A percentile compares a stretch with the other conserved stretches of the same genome.
These are phyloP conservation scores for Orgyia antiqua DNA, from an alignment of 2,888 invertebrate species.

Conservation along the genomic window DNA sequence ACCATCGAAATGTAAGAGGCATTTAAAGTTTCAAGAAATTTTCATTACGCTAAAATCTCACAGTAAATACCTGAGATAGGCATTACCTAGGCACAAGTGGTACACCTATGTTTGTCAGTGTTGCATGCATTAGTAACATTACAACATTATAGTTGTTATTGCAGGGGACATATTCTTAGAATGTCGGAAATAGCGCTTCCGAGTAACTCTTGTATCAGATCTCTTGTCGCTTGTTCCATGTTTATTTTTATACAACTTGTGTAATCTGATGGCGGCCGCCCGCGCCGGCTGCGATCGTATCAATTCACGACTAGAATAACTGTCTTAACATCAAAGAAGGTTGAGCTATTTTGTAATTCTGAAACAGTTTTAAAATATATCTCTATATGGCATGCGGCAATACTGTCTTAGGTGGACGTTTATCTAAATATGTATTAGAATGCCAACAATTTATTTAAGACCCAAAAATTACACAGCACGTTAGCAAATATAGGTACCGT, in stretches of 20 bases:
- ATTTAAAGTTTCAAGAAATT: too few relatives aligned
- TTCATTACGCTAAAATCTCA: too few relatives aligned
- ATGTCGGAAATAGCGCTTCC: conserved; percentile 71
- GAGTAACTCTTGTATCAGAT: conserved; percentile 66
- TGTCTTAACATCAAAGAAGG: conserved; percentile 24
- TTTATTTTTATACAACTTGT: conserved; percentile 29
- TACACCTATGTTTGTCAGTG: too few relatives aligned
- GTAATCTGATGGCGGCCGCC: conserved; percentile 48
- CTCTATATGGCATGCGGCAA: background rate
- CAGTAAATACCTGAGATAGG: too few relatives aligned
- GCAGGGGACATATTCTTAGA: conserved; percentile 55
- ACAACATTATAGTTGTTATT: conserved; percentile 30
- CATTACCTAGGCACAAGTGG: too few relatives aligned
- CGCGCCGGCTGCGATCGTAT: conserved; percentile 33
- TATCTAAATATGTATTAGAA: too few relatives aligned
- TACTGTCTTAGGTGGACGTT: too few relatives aligned
- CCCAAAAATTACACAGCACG: too few relatives aligned
- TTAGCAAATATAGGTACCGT: too few relatives aligned
- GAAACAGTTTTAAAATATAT: conserved; percentile 2
- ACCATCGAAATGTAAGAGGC: too few relatives aligned
- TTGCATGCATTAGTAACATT: too few relatives aligned
- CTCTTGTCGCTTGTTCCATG: conserved; percentile 47
- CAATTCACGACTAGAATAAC: conserved; percentile 30
- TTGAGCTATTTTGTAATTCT: conserved; percentile 13
- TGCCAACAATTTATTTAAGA: too few relatives aligned